Conservation (phyloP, 2,888 invertebrate species). For the Tupiocoris notatus region DNA sequence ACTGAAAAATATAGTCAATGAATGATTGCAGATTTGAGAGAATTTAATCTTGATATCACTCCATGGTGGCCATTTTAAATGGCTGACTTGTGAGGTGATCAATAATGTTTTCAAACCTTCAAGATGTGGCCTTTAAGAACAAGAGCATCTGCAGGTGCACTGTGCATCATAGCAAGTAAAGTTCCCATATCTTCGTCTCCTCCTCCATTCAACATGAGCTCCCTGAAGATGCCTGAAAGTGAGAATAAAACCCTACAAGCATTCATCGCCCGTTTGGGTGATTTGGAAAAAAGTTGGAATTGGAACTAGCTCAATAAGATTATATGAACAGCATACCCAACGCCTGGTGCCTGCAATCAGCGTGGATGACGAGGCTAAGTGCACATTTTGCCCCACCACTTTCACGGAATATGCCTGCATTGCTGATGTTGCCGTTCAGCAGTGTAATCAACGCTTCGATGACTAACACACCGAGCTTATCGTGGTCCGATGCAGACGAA, state of each 20-base stretch:
- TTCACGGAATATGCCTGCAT: constrained; percentile 90
- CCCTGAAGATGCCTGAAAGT: constrained; percentile 71
- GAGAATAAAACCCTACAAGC: no score
- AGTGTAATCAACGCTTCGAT: constrained; percentile 85
- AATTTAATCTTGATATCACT: no score
- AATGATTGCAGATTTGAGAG: background rate
- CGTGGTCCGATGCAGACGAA: constrained; percentile 46
- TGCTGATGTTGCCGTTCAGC: constrained; percentile 77
- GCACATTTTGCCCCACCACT: constrained; percentile 91
- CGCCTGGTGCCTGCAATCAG: constrained; percentile 77
- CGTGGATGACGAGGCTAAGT: constrained; percentile 80
- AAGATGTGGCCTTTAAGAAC: constrained; percentile 87
- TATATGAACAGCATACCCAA: no score
- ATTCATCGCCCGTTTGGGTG: no score
- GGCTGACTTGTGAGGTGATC: no score
- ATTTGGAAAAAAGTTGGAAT: no score
- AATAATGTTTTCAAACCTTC: no score
- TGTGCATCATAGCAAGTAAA: constrained; percentile 86
- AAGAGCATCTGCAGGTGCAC: constrained; percentile 76
- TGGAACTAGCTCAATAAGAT: no score
- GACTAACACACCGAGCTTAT: constrained; percentile 70
- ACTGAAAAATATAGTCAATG: constrained; percentile 55
- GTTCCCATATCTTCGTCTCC: constrained; percentile 97
- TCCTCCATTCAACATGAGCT: constrained; percentile 83
- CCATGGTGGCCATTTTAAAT: no score